Evolutionary conservation across 92 coral and sea anemone genomes (phyloP).

Genomic region (Porites divaricata): DNA sequence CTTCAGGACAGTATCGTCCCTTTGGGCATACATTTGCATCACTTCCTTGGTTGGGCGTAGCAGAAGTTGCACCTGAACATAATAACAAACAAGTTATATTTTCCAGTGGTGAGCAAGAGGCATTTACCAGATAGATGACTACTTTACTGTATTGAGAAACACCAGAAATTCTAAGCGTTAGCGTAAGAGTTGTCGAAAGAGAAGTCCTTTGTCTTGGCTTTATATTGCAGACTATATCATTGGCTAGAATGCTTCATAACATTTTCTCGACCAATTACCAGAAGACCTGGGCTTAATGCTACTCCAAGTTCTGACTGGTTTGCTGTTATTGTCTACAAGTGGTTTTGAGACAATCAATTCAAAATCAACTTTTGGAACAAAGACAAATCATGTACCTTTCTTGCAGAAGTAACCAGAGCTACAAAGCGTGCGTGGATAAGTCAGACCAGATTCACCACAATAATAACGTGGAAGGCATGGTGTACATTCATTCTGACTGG

Average conservation of each 20-base stretch:
- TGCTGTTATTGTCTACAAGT: no score
- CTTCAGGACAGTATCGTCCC: constrained; percentile 84
- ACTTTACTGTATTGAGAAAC: not conserved
- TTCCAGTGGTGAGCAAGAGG: not conserved
- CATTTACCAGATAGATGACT: not conserved
- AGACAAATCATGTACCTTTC: constrained; percentile 60
- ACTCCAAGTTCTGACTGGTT: no score
- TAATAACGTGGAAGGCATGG: constrained; percentile 84
- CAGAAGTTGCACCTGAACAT: constrained; percentile 80
- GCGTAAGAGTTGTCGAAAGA: no score
- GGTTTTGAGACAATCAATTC: no score
- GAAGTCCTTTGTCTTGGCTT: no score
- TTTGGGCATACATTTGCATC: constrained; percentile 84
- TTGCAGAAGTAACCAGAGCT: constrained; percentile 89
- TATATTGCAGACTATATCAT: no score
- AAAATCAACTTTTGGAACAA: no score
- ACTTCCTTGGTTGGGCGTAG: constrained; percentile 87
- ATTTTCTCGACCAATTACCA: no score
- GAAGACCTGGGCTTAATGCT: no score
- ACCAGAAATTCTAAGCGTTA: no score
- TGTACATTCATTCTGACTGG: constrained; percentile 84
- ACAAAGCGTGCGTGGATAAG: constrained; percentile 81
- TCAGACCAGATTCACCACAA: constrained; percentile 92
- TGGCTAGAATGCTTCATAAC: no score
- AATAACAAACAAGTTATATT: not conserved